Percentiles rank a stretch among this genome's conserved stretches.
Conservation (phyloP, 2,113 vertebrate species). For the Periophthalmodon schlosseri region DNA sequence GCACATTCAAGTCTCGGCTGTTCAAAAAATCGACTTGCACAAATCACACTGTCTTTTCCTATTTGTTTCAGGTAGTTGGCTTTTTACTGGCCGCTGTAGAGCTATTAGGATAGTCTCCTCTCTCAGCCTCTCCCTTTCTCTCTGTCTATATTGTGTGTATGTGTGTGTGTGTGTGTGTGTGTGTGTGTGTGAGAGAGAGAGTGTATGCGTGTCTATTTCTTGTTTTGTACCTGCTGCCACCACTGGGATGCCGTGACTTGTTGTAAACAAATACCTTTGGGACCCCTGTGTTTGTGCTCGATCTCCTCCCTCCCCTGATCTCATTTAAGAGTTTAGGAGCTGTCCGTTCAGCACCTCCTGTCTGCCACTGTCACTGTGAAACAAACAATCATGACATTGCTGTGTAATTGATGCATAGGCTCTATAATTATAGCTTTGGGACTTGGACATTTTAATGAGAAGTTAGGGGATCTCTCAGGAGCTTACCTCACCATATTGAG, state of each 20-base stretch:
- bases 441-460: slow-evolving; percentile 41
- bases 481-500: slow-evolving; percentile 9
- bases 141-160: not conserved
- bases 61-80: slow-evolving; percentile 25
- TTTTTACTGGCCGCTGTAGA: slow-evolving; percentile 9
- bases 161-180: not conserved
- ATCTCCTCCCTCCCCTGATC: slow-evolving; percentile 22
- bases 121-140: slow-evolving; percentile 26
- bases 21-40: slow-evolving; percentile 17
- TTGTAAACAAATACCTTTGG: slow-evolving; percentile 61
- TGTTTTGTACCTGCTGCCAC: slow-evolving; percentile 67
- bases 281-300: slow-evolving; percentile 62
- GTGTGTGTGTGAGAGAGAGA: not conserved
- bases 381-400: slow-evolving; percentile 36
- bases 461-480: slow-evolving; percentile 23
- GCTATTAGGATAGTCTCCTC: slow-evolving; percentile 17
- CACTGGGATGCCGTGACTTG: slow-evolving; percentile 55
- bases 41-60: slow-evolving; percentile 10
- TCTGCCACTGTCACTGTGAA: slow-evolving; percentile 9
- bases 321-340: slow-evolving; percentile 25
- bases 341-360: slow-evolving; percentile 1
- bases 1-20: not conserved
- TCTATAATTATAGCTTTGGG: slow-evolving; percentile 39
- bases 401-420: slow-evolving; percentile 31
- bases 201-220: slow-evolving; percentile 29